Evolutionary conservation across 2,797 vertebrate genomes (phyloP), one percentile per base, ranked within the genome.

Genomic region (Kryptopterus vitreolus): DNA sequence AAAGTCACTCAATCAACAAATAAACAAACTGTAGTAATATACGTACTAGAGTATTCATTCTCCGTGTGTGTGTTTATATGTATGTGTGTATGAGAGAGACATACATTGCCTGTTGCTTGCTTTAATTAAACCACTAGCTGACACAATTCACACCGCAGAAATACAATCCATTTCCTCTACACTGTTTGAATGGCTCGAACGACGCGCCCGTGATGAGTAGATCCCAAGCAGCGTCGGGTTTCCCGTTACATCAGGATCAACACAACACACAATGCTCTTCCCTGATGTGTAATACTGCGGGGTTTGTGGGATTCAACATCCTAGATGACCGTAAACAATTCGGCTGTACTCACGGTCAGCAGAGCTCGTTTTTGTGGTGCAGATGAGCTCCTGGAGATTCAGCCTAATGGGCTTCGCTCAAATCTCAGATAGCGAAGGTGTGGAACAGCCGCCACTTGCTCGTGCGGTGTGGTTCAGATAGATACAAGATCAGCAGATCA

Each of bases 311-410:
- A 31, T 38, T 70, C 9, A 20, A 50, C 0, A 72, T 13, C 7
- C 38, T 43, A 43, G 38, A 31, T 58, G 15, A 52, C 33, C 0
- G 24, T 12, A 26, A 35, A 65, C 57, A 4, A 46, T 78, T 22
- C n/a, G 31, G 26, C 89, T 24, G 31, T 91, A 93, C 92, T 93
- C 90, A 92, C 93, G 89, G 87, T 86, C 87, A 89, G 89, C 89
- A 87, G 87, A 77, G 84, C 82, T 89, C 86, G 86, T 87, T 89
- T 88, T 86, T 86, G 80, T 84, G 83, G 83, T 83, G 77, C 86
- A 84, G 85, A 87, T 88, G 89, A 85, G 89, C 43, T 89, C 87
- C 74, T 77, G 80, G 75, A 81, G 82, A 71, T 79, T 76, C 78
- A 77, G 61, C 26, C 82, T 65, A 81, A 88, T 85, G 83, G 79